phyloP scores from a whole-genome alignment of 2,113 vertebrate genomes.

The Pimephales promelas region DNA sequence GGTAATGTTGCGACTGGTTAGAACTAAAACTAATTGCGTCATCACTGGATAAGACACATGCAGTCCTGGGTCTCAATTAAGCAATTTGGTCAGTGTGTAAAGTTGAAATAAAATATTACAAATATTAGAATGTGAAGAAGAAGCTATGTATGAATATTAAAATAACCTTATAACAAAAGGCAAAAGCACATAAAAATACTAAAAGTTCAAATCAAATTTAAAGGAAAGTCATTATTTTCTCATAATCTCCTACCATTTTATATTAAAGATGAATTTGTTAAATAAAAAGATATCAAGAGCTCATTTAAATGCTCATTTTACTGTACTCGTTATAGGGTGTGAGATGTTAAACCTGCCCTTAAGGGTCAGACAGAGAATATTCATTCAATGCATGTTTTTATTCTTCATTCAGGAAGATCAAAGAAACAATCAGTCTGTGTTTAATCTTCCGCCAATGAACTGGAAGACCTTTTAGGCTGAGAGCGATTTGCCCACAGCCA shows the following conservation, averaged over 20 bases:
- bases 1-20: not conserved
- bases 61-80: not conserved
- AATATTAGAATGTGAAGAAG: no score
- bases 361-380: not conserved
- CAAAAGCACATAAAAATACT: no score
- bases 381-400: not conserved
- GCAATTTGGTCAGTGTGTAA: not conserved
- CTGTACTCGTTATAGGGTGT: not conserved
- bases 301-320: not conserved
- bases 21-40: not conserved
- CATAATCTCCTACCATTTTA: no score
- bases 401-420: not conserved
- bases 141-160: no score
- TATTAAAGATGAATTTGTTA: not conserved
- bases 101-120: no score
- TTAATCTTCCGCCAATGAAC: not conserved
- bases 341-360: not conserved
- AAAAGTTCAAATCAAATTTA: no score
- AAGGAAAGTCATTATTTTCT: conserved; percentile 22
- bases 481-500: not conserved
- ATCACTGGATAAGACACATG: not conserved
- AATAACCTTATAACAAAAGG: no score
- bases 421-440: not conserved
- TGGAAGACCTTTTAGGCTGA: not conserved
- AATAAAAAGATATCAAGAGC: not conserved